These are phyloP conservation scores for Cryptocephalus moraei DNA, from an alignment of 2,888 invertebrate genomes.

Conservation along the genomic window DNA sequence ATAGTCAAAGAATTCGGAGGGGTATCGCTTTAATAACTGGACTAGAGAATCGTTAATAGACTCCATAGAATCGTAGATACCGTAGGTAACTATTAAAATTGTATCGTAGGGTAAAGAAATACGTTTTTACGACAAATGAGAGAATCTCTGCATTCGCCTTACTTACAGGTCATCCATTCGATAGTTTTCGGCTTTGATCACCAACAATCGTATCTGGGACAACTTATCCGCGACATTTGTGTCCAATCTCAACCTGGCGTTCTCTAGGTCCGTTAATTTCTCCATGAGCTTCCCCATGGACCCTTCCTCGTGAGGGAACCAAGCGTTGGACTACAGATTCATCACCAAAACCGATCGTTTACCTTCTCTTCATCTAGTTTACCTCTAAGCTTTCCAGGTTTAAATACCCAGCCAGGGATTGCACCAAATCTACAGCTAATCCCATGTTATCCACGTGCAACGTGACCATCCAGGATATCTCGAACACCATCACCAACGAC, in stretches of 20 bases:
- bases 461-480: conserved; percentile 48
- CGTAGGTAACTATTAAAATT: too few relatives aligned
- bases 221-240: conserved; percentile 72
- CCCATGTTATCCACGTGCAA: conserved; percentile 66
- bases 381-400: conserved; percentile 59
- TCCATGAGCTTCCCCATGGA: conserved; percentile 52
- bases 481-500: conserved; percentile 47
- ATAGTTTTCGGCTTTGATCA: too few relatives aligned
- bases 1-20: too few relatives aligned
- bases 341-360: not conserved
- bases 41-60: too few relatives aligned
- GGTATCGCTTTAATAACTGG: too few relatives aligned
- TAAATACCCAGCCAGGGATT: conserved; percentile 68
- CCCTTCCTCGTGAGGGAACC: conserved; percentile 61
- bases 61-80: too few relatives aligned
- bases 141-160: too few relatives aligned
- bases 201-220: conserved; percentile 50
- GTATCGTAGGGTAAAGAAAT: too few relatives aligned
- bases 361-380: conserved; percentile 26
- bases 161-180: too few relatives aligned
- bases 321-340: conserved; percentile 43
- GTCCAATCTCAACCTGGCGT: conserved; percentile 59
- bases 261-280: conserved; percentile 61
- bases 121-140: too few relatives aligned
- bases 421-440: conserved; percentile 76